phyloP scores from a whole-genome alignment of 2,113 vertebrate genomes.

The Heloderma charlesbogerti region DNA sequence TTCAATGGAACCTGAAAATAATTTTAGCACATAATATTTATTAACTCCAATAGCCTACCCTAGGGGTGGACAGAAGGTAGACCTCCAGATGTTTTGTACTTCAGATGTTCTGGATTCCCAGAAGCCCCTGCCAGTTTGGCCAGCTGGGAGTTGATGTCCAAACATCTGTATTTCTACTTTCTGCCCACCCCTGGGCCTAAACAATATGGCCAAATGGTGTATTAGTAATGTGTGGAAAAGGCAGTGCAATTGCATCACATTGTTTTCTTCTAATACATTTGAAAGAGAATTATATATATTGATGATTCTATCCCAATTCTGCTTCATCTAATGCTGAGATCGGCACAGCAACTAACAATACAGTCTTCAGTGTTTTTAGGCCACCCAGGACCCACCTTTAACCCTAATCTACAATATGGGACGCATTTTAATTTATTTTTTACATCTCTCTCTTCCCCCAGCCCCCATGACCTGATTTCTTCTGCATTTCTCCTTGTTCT shows the following conservation, averaged over 20 bases:
- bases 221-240: not conserved
- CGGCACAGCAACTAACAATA: not conserved
- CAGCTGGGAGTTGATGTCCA: no score
- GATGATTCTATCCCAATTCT: not conserved
- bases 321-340: not conserved
- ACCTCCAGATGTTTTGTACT: no score
- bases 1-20: not conserved
- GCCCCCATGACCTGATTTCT: not conserved
- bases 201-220: not conserved
- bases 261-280: constrained; percentile 12
- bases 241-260: not conserved
- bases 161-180: no score
- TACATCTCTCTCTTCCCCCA: not conserved
- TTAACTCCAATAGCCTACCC: not conserved
- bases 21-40: not conserved
- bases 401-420: not conserved
- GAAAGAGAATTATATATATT: not conserved
- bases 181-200: no score
- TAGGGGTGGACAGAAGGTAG: no score
- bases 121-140: no score
- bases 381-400: no score
- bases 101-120: no score
- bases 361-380: not conserved
- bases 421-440: not conserved
- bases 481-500: not conserved